These are phyloP conservation scores for Troides oblongomaculatus DNA, from an alignment of 2,888 invertebrate genomes.

Conservation along the genomic window DNA sequence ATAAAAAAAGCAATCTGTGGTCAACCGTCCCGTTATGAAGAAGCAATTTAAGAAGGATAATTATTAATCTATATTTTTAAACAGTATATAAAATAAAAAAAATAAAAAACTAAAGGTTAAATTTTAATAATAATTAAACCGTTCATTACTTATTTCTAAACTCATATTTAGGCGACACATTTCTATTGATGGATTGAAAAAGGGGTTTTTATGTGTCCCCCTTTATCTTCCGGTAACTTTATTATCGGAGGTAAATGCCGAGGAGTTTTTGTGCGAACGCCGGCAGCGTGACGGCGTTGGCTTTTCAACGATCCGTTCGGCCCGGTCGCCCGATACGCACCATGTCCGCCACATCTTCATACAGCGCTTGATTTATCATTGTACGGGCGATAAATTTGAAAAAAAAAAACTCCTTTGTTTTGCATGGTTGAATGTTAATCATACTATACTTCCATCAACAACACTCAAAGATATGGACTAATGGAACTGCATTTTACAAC, in stretches of 20 bases:
- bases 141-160: too few species aligned
- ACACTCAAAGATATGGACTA: neutral
- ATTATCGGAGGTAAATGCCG: slow-evolving; percentile 37
- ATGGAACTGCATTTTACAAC: too few species aligned
- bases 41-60: too few species aligned
- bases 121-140: too few species aligned
- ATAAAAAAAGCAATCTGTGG: too few species aligned
- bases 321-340: slow-evolving; percentile 60
- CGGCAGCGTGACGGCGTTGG: slow-evolving; percentile 61
- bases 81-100: too few species aligned
- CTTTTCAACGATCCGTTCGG: slow-evolving; percentile 56
- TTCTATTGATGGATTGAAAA: too few species aligned
- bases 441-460: neutral
- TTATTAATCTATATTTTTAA: too few species aligned
- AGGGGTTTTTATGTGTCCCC: too few species aligned
- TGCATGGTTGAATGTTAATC: neutral
- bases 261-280: slow-evolving; percentile 58
- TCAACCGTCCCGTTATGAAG: too few species aligned
- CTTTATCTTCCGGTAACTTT: neutral
- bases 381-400: slow-evolving; percentile 67
- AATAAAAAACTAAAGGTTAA: too few species aligned
- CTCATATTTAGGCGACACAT: too few species aligned
- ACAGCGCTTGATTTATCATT: slow-evolving; percentile 70
- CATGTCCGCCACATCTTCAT: slow-evolving; percentile 61
- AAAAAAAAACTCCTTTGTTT: slow-evolving; percentile 23